These are phyloP conservation scores for Hoplostethus mediterraneus DNA, from an alignment of 2,797 vertebrate species.

Conservation along the genomic window DNA sequence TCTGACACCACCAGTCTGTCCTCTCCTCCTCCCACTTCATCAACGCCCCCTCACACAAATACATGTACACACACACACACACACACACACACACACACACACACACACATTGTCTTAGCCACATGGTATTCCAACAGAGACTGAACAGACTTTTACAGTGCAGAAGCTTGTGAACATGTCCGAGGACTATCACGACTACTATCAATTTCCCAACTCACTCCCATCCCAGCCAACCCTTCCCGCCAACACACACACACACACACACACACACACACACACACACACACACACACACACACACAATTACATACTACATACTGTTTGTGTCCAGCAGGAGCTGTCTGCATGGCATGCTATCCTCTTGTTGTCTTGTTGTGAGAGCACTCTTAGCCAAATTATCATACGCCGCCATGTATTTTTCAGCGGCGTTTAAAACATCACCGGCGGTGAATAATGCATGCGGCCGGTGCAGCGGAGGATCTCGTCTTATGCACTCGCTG, in stretches of 20 bases:
- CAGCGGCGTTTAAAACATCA: slow-evolving; percentile 95
- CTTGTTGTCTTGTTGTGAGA: slow-evolving; percentile 88
- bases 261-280: slow-evolving; percentile 38
- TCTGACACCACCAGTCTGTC: slow-evolving; percentile 83
- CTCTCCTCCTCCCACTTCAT: slow-evolving; percentile 65
- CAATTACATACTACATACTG: slow-evolving; percentile 52
- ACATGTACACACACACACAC: slow-evolving; percentile 11
- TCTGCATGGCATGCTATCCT: slow-evolving; percentile 65
- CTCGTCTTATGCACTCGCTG: slow-evolving; percentile 87
- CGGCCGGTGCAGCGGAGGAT: slow-evolving; percentile 84
- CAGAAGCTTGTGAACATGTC: neutral
- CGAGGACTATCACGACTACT: neutral
- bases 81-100: slow-evolving; percentile 9
- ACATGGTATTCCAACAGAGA: neutral
- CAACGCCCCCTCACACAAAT: slow-evolving; percentile 52
- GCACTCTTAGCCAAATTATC: slow-evolving; percentile 88
- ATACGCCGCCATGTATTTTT: slow-evolving; percentile 98
- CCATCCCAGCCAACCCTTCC: neutral
- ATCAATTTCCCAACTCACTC: slow-evolving; percentile 10
- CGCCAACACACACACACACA: slow-evolving; percentile 24
- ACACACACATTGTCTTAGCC: slow-evolving; percentile 15
- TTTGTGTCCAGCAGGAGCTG: slow-evolving; percentile 66
- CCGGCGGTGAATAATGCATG: slow-evolving; percentile 95
- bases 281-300: slow-evolving; percentile 33
- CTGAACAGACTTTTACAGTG: neutral